Conservation (phyloP, 1,140 invertebrate species). For the Mesaphorura yosii region DNA sequence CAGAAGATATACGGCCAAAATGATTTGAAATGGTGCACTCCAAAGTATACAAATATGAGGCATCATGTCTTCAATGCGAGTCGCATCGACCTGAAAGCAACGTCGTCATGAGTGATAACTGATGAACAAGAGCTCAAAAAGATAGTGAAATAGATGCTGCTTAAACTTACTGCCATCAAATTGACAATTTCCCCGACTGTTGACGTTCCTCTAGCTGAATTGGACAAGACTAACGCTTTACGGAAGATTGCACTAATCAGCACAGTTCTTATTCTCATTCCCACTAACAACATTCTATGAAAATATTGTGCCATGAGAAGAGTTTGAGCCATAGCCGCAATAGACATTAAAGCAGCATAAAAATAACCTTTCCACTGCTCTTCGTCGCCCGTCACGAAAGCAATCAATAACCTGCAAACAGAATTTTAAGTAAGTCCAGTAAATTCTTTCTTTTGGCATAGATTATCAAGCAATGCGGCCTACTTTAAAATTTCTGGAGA, state of each 20-base stretch:
- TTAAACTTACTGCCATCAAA: slow-evolving; percentile 28
- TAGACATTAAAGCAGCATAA: slow-evolving; percentile 63
- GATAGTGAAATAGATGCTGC: neutral
- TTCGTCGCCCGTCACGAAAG: slow-evolving; percentile 16
- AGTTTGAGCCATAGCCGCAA: slow-evolving; percentile 73
- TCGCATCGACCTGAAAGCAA: slow-evolving; percentile 82
- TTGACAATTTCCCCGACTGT: slow-evolving; percentile 46
- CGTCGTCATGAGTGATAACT: slow-evolving; percentile 82
- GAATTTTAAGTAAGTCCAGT: too few species aligned
- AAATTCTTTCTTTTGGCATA: neutral
- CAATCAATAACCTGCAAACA: neutral
- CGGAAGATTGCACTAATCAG: slow-evolving; percentile 86
- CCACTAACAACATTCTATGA: slow-evolving; percentile 77
- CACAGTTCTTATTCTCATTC: slow-evolving; percentile 78
- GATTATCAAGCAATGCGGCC: slow-evolving; percentile 10
- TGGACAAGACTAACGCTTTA: slow-evolving; percentile 65
- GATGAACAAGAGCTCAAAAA: slow-evolving; percentile 43
- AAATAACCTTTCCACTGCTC: slow-evolving; percentile 75
- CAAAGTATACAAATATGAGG: slow-evolving; percentile 48
- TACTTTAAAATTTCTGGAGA: slow-evolving; percentile 41
- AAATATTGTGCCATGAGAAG: slow-evolving; percentile 79
- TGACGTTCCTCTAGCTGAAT: slow-evolving; percentile 51
- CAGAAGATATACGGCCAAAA: slow-evolving; percentile 36
- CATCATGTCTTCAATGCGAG: slow-evolving; percentile 41
- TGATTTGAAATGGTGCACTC: slow-evolving; percentile 51